phyloP scores from a whole-genome alignment of 2,797 vertebrate species.

The Buceros bicornis region DNA sequence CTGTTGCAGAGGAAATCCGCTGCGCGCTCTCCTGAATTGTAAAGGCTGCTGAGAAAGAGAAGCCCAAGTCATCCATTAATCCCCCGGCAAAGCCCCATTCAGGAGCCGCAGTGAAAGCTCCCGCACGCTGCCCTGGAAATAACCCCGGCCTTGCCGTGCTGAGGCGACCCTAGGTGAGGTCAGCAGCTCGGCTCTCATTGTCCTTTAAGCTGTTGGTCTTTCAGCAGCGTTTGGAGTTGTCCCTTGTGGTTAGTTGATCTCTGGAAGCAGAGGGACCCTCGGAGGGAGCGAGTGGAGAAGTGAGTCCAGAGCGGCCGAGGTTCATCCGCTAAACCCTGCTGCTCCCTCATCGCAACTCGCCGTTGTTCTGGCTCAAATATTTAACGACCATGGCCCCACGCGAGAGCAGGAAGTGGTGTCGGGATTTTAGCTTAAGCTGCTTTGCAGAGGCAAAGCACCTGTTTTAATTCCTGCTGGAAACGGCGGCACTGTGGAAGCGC shows the following conservation, averaged over 20 bases:
- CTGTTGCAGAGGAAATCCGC: constrained; percentile 21
- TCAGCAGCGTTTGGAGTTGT: background rate
- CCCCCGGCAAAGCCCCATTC: constrained; percentile 3
- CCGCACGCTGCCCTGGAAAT: constrained; percentile 56
- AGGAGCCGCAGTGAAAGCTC: constrained; percentile 54
- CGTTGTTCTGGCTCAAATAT: background rate
- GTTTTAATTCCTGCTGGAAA: constrained; percentile 51
- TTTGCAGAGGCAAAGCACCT: constrained; percentile 48
- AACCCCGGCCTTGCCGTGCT: constrained; percentile 29
- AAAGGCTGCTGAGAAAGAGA: constrained; percentile 32
- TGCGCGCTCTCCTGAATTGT: background rate
- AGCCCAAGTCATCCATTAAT: constrained; percentile 50
- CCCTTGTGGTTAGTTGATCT: background rate
- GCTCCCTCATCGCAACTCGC: background rate
- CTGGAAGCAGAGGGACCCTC: background rate
- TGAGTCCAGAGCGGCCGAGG: background rate
- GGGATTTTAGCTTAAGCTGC: constrained; percentile 44
- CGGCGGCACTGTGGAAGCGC: background rate
- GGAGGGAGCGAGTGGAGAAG: accelerated
- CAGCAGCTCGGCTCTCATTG: constrained; percentile 46
- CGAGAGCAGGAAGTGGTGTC: background rate
- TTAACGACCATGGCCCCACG: background rate
- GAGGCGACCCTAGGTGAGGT: constrained; percentile 24
- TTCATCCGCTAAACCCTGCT: background rate
- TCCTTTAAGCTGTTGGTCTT: constrained; percentile 42